Evolutionary conservation across 2,113 vertebrate species (phyloP).

Genomic region (Tenebrosternarchus preto): DNA sequence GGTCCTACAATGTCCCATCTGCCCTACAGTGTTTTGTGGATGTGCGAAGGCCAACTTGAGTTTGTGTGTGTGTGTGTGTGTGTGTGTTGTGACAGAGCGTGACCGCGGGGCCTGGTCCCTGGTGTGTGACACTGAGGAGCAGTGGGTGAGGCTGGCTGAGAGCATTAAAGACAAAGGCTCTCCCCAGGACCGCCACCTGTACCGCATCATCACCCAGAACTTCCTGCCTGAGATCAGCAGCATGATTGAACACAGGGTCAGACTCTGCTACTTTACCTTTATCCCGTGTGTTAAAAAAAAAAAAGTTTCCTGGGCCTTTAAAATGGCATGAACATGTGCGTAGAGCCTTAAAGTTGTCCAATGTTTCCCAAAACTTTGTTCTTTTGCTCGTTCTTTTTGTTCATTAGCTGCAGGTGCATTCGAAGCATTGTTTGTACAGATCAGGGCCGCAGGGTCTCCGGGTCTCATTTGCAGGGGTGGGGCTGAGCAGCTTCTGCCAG

Average conservation of each 20-base stretch:
- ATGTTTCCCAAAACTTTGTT: too few relatives aligned
- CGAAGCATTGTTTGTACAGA: not conserved
- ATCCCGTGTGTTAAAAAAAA: not conserved
- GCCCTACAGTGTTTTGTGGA: not conserved
- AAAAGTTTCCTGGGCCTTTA: too few relatives aligned
- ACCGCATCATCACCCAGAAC: conserved; percentile 94
- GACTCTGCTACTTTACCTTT: conserved; percentile 18
- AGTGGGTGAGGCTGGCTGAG: conserved; percentile 91
- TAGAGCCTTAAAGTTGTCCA: not conserved
- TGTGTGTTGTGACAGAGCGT: conserved; percentile 52
- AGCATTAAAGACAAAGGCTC: conserved; percentile 91
- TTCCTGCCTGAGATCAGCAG: conserved; percentile 97
- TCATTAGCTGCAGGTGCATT: not conserved
- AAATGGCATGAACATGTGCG: not conserved
- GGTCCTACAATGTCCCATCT: not conserved
- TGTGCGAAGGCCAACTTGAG: not conserved
- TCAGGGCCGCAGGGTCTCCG: not conserved
- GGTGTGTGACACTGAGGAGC: conserved; percentile 91
- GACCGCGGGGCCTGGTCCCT: conserved; percentile 88
- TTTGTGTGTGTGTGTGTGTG: not conserved
- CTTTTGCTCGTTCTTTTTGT: not conserved
- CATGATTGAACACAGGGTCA: conserved; percentile 97
- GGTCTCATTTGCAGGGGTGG: not conserved
- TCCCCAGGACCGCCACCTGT: conserved; percentile 89
- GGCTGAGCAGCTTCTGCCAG: not conserved